Evolutionary conservation across 2,797 vertebrate genomes (phyloP).

Genomic region (Lutra lutra): DNA sequence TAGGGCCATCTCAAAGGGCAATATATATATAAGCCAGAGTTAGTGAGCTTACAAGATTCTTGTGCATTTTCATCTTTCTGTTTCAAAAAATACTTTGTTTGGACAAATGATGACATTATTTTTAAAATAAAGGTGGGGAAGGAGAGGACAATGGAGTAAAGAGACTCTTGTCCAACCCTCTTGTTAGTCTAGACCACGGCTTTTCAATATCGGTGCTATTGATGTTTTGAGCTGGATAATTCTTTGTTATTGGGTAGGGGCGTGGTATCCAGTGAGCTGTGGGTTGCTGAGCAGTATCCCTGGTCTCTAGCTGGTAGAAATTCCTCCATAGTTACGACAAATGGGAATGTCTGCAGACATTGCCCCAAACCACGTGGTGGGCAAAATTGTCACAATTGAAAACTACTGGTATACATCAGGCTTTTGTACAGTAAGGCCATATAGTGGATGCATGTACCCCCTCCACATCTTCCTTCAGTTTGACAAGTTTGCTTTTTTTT

Average conservation of each 20-base stretch:
- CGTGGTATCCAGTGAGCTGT: not conserved
- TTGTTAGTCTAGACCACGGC: not conserved
- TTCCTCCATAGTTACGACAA: not conserved
- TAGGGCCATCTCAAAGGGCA: not conserved
- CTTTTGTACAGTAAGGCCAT: not conserved
- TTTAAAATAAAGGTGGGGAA: not conserved
- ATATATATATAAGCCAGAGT: not conserved
- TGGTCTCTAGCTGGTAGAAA: not conserved
- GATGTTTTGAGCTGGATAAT: not conserved
- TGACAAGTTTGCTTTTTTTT: not conserved
- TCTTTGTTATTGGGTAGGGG: not conserved
- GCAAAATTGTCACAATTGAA: not conserved
- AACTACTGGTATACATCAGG: not conserved
- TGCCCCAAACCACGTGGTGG: not conserved
- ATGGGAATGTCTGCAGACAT: not conserved
- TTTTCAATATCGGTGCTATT: not conserved
- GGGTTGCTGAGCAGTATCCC: not conserved
- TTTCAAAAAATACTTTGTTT: not conserved
- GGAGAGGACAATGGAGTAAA: not conserved
- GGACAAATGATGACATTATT: not conserved
- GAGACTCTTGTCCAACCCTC: not conserved
- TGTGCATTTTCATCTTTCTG: not conserved
- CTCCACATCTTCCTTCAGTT: not conserved
- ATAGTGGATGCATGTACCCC: accelerated
- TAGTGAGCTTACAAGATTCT: not conserved